Base-by-base conservation (phyloP, 2,888 invertebrate species). In the Caenorhabditis parvicauda region DNA sequence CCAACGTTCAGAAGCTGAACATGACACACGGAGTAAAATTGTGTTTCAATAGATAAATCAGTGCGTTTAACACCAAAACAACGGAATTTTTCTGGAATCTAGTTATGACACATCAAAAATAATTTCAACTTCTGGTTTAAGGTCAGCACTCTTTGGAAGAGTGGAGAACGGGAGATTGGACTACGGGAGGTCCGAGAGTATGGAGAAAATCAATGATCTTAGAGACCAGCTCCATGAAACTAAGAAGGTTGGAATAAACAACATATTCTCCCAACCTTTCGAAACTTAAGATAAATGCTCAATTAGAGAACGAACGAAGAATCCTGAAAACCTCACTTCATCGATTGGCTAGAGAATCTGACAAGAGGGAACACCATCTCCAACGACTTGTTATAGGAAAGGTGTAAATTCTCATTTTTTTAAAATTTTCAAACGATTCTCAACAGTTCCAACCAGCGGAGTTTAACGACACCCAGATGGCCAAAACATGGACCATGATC, bases 391-490 rank as follows among this genome's bases (percentile, higher is more conserved):
- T 68, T 39, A 59, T 56, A 12, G 56, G 55, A 2, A 64, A 59
- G 52, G 68, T 68, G 32, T 32, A 9, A 35, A 21, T 1, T 25
- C 9, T 9, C 25, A 21, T 39, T 22, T 19, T 9, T 9, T 6
- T 41, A 17, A 14, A 14, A 14, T 41, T n/a, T 7, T 7, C 19
- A 14, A 17, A 28, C 22, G 45, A 4, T 39, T 14, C 12, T 48
- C 45, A 22, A 1, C 47, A 68, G 68, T 68, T 62, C 50, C 64
- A 65, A 47, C 68, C 68, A 38, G 61, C 68, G 22, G 68, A 64
- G 28, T 28, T 68, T 41, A 65, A 68, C 32, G 64, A 68, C 41
- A 65, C 68, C 1, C 57, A 68, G 28, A 45, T 68, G 56, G 68
- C 68, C 3, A 48, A 59, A 29, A 68, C 68, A 2, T 29, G 64